These are phyloP conservation scores for Drosophila pruinosa DNA, from an alignment of 1,140 invertebrate genomes.

Conservation along the genomic window DNA sequence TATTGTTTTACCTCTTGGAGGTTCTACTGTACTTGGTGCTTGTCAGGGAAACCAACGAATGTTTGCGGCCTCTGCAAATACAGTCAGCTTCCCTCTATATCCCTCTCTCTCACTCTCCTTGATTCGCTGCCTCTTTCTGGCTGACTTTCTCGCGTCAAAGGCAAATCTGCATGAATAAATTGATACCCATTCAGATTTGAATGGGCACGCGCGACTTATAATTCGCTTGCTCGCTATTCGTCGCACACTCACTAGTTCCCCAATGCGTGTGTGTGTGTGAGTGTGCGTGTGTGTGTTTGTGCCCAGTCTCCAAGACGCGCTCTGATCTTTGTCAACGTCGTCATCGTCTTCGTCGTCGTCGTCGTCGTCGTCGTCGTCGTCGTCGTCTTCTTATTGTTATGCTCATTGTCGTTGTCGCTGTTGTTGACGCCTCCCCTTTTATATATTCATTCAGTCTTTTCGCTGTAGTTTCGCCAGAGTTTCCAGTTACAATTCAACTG, in stretches of 20 bases:
- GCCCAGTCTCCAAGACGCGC: conserved; percentile 66
- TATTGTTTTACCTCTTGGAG: too few relatives aligned
- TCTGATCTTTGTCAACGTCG: conserved; percentile 63
- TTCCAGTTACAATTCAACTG: conserved; percentile 76
- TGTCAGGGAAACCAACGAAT: too few relatives aligned
- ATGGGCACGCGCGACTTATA: conserved; percentile 57
- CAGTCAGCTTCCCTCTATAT: neutral
- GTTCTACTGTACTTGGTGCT: too few relatives aligned
- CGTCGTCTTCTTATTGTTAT: conserved; percentile 36
- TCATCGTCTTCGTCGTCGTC: conserved; percentile 21
- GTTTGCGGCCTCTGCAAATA: neutral
- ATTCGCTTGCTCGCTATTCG: conserved; percentile 67
- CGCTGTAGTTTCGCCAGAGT: conserved; percentile 30
- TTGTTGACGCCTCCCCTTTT: conserved; percentile 77
- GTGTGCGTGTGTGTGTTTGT: conserved; percentile 33
- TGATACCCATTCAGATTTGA: conserved; percentile 39
- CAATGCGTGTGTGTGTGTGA: conserved; percentile 24
- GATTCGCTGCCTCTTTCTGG: neutral
- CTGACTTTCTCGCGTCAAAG: neutral
- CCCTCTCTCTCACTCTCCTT: neutral
- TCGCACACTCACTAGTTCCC: conserved; percentile 12
- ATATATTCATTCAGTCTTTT: conserved; percentile 33
- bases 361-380: conserved; percentile 12
- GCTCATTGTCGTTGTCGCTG: conserved; percentile 23
- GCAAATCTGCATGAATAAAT: conserved; percentile 16